Percentiles rank a stretch among this genome's conserved stretches.
Evolutionary conservation across 2,113 vertebrate species (phyloP).

Genomic region (Lophotis ruficrista): DNA sequence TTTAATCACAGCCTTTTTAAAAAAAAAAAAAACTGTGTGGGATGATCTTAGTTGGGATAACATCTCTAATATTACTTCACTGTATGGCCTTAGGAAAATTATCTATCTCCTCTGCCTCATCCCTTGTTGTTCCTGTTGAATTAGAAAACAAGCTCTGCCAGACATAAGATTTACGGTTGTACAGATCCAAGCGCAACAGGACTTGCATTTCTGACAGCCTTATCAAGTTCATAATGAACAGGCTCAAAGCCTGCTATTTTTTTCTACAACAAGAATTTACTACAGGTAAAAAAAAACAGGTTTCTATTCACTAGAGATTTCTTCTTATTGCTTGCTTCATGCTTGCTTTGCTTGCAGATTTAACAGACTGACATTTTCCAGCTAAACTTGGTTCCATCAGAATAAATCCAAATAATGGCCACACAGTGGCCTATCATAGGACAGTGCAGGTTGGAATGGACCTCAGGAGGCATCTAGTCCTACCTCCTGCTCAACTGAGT

Average conservation of each 20-base stretch:
- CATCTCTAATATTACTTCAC: background rate
- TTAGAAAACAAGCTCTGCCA: background rate
- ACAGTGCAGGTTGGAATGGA: background rate
- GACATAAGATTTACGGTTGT: background rate
- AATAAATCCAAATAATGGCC: background rate
- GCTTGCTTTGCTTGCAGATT: background rate
- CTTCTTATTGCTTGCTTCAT: background rate
- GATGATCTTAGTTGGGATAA: rapidly evolving
- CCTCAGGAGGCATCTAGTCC: background rate
- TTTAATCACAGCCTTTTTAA: background rate
- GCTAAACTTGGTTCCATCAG: background rate
- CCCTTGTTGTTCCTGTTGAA: background rate
- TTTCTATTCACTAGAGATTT: background rate
- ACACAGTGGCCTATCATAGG: rapidly evolving
- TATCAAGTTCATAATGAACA: background rate
- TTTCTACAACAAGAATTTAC: background rate
- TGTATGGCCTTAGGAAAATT: background rate
- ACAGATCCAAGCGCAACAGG: background rate
- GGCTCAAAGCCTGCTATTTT: background rate
- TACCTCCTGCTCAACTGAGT: background rate
- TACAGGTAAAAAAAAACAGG: background rate
- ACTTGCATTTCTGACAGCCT: background rate
- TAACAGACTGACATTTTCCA: background rate
- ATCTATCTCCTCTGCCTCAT: background rate
- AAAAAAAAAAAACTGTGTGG: background rate